Evolutionary conservation across 2,797 vertebrate genomes (phyloP), one percentile per base, ranked within the genome.

Genomic region (Lagodon rhomboides): DNA sequence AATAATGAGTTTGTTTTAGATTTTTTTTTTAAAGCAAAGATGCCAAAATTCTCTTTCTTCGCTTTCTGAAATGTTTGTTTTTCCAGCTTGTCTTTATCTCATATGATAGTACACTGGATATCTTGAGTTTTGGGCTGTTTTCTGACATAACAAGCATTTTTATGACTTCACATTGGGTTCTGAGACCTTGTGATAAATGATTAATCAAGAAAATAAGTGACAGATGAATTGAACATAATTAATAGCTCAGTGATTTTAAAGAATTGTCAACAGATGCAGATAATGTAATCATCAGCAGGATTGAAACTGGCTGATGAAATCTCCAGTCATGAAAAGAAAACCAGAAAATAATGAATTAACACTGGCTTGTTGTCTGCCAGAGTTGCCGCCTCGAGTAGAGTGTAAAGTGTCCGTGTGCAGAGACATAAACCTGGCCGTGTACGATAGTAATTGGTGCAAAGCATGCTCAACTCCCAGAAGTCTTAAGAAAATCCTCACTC

Each of bases 391-490:
- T 44, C 17, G 25, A 56, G 25, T 27, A 25, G 15, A 25, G 15
- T 34, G 34, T 38, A 38, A 11, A 38, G 38, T 38, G 38, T 11
- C 38, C 27, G 61, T 58, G 27, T 44, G 17, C 34, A 23, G 51
- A 43, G 47, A 65, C 30, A 25, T 5, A 30, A 55, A 66, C 65
- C 47, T 85, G 51, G 46, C 25, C 43, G 8, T 34, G 9, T n/a
- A 56, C 30, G 22, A 54, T 53, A 60, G 20, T 8, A 49, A 11
- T 13, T 44, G 16, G 8, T 3, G 0, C 10, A 56, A 60, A 47
- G 3, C 51, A 47, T 23, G 38, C 38, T 49, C 23, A 13, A 11
- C 25, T 55, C 23, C n/a, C 46, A 27, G 30, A 34, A 54, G 30
- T 38, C 58, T 23, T 12, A 10, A 11, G 17, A 43, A 54, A 49